Conservation (phyloP, 2,888 invertebrate genomes). For the Abscondita cerata region DNA sequence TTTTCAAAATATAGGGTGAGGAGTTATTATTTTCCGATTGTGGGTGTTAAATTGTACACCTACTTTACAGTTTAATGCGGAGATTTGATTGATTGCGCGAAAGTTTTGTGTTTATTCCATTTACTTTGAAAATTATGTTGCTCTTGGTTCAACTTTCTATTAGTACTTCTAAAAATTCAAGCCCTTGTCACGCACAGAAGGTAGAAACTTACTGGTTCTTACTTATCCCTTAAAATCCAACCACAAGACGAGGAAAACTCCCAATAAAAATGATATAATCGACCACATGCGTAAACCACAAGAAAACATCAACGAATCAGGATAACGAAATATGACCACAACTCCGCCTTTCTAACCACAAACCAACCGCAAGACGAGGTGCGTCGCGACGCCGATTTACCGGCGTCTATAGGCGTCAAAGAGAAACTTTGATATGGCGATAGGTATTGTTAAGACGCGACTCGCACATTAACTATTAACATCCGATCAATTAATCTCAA, state of each 20-base stretch:
- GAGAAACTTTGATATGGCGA: slow-evolving; percentile 25
- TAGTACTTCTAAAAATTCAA: no score
- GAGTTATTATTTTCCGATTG: slow-evolving; percentile 50
- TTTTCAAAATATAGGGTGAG: slow-evolving; percentile 53
- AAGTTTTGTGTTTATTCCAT: no score
- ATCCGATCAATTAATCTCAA: no score
- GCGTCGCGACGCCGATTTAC: slow-evolving; percentile 56
- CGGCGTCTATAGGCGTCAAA: slow-evolving; percentile 44
- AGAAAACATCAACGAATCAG: slow-evolving; percentile 64
- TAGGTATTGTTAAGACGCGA: slow-evolving; percentile 8
- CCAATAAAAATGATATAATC: slow-evolving; percentile 60
- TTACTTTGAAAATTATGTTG: no score
- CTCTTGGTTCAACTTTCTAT: no score
- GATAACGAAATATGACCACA: slow-evolving; percentile 66
- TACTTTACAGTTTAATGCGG: slow-evolving; percentile 11
- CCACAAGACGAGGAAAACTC: slow-evolving; percentile 42
- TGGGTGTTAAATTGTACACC: slow-evolving; percentile 19
- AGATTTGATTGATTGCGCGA: no score
- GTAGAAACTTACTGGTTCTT: slow-evolving; percentile 11
- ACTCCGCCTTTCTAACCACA: slow-evolving; percentile 71
- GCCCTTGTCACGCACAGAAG: no score
- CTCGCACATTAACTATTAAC: neutral
- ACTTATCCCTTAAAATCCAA: slow-evolving; percentile 30
- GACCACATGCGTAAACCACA: slow-evolving; percentile 66
- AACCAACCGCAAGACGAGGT: slow-evolving; percentile 63